Percentiles rank a stretch among this genome's conserved stretches.
Evolutionary conservation across 2,797 vertebrate species (phyloP).

Genomic region (Tenualosa thibaudeaui): DNA sequence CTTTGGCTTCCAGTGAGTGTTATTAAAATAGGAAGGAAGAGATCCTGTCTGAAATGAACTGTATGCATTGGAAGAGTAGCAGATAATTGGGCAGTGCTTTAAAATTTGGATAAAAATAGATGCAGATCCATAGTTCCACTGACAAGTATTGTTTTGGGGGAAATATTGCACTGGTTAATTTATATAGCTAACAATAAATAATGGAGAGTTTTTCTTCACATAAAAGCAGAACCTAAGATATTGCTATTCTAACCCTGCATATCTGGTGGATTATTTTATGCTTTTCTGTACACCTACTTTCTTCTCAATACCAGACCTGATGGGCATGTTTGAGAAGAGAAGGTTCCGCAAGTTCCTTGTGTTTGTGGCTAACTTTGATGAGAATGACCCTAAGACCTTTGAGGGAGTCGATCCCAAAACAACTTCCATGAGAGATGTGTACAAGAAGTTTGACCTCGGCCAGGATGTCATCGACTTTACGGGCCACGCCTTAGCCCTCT

Average conservation of each 20-base stretch:
- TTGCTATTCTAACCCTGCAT: too few relatives aligned
- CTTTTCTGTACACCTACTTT: neutral
- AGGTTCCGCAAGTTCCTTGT: conserved; percentile 87
- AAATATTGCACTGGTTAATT: neutral
- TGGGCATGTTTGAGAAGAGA: conserved; percentile 92
- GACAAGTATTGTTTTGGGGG: neutral
- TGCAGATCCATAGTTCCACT: neutral
- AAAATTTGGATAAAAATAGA: too few relatives aligned
- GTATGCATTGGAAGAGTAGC: too few relatives aligned
- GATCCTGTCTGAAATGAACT: too few relatives aligned
- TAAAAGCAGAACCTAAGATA: neutral
- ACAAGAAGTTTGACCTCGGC: conserved; percentile 89
- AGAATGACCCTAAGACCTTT: conserved; percentile 87
- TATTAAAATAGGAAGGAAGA: neutral
- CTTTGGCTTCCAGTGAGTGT: conserved; percentile 85
- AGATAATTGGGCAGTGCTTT: too few relatives aligned
- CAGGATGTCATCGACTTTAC: conserved; percentile 92
- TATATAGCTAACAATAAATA: neutral
- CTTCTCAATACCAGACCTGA: conserved; percentile 73
- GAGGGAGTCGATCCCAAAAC: conserved; percentile 85
- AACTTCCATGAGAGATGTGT: conserved; percentile 87
- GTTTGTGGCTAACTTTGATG: conserved; percentile 89
- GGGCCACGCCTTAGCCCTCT: conserved; percentile 88
- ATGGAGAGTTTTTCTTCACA: neutral
- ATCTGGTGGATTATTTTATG: neutral